These are phyloP conservation scores for Syngnathus rostellatus DNA, from an alignment of 2,797 vertebrate species.

Conservation along the genomic window DNA sequence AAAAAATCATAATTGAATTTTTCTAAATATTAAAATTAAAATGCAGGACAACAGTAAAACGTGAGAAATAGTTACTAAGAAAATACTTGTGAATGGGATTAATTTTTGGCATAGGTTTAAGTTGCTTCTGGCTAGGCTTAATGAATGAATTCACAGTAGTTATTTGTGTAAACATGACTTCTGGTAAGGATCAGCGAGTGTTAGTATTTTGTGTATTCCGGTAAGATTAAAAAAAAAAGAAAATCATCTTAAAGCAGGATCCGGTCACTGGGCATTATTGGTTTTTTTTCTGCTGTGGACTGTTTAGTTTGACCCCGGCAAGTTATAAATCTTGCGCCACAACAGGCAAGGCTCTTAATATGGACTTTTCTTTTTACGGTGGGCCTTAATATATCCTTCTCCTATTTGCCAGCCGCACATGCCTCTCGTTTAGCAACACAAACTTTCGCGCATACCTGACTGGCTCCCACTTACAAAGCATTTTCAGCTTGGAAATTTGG, in stretches of 20 bases:
- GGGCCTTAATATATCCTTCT: constrained; percentile 50
- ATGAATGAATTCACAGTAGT: background rate
- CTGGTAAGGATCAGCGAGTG: background rate
- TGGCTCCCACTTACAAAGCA: constrained; percentile 11
- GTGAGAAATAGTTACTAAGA: too few species aligned
- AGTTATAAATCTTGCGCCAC: constrained; percentile 44
- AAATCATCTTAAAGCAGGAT: constrained; percentile 8
- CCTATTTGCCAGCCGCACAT: constrained; percentile 61
- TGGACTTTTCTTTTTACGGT: constrained; percentile 38
- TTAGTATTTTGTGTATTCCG: constrained; percentile 8
- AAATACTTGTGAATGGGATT: too few species aligned
- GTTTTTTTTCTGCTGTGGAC: constrained; percentile 11
- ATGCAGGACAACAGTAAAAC: too few species aligned
- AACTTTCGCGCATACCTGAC: constrained; percentile 45
- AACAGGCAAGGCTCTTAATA: constrained; percentile 43
- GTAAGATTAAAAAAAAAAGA: constrained; percentile 14
- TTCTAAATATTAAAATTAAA: too few species aligned
- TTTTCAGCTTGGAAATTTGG: background rate
- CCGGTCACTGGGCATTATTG: constrained; percentile 9
- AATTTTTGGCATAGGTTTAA: background rate
- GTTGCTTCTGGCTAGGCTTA: background rate
- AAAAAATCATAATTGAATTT: too few species aligned
- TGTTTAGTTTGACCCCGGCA: constrained; percentile 38
- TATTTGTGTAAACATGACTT: background rate
- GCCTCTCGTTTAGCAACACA: constrained; percentile 51